Conservation (phyloP, 2,888 invertebrate genomes). For the Villa cingulata region DNA sequence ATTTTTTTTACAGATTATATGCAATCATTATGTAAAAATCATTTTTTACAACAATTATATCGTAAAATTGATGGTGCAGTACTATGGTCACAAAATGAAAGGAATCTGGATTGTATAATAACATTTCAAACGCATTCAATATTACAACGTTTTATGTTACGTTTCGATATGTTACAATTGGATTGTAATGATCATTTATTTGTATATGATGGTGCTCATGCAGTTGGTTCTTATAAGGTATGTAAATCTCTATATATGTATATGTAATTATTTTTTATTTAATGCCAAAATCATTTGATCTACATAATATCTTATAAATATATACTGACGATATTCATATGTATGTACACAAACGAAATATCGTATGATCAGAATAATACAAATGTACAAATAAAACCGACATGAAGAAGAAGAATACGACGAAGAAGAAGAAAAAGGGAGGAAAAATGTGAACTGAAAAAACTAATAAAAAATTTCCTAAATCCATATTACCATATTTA, state of each 20-base stretch:
- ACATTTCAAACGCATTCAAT: conserved; percentile 92
- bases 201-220: conserved; percentile 86
- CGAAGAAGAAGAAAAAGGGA: no score
- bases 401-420: no score
- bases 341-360: no score
- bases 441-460: no score
- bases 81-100: conserved; percentile 78
- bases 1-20: conserved; percentile 66
- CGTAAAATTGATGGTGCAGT: conserved; percentile 85
- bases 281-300: not conserved
- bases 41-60: conserved; percentile 77
- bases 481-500: no score
- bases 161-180: conserved; percentile 80
- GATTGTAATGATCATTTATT: conserved; percentile 90
- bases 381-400: no score
- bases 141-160: conserved; percentile 84
- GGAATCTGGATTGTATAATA: conserved; percentile 80
- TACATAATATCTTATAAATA: no score
- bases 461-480: no score
- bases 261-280: not conserved
- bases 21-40: conserved; percentile 79
- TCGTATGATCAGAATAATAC: no score
- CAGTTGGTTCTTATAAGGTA: conserved; percentile 78
- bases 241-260: conserved; percentile 17
- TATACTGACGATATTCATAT: no score